Conservation (phyloP, 2,797 vertebrate genomes). For the Coracias cyanogaster region DNA sequence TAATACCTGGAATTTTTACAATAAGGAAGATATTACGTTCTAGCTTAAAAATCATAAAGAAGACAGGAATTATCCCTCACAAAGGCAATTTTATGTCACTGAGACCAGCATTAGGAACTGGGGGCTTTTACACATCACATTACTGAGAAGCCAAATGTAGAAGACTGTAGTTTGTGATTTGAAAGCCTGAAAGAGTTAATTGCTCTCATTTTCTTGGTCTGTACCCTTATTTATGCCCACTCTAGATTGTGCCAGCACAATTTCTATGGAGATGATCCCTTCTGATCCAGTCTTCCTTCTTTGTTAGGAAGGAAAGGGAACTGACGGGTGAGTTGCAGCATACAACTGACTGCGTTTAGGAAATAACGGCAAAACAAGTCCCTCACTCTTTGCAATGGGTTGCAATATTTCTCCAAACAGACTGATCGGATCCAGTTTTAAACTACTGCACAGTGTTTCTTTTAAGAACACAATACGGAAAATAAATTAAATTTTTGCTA, state of each 20-base stretch:
- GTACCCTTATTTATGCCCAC: constrained; percentile 73
- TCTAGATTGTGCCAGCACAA: constrained; percentile 66
- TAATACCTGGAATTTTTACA: constrained; percentile 64
- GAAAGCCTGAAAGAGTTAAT: constrained; percentile 63
- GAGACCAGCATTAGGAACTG: background rate
- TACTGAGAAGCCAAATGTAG: background rate
- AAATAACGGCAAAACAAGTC: background rate
- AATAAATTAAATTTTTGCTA: background rate
- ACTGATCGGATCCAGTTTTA: background rate
- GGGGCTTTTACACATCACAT: background rate
- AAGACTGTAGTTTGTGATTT: background rate
- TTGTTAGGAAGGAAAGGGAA: constrained; percentile 56
- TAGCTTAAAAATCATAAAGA: constrained; percentile 13
- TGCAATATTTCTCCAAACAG: background rate
- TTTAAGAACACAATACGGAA: background rate
- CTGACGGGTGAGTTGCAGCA: constrained; percentile 5
- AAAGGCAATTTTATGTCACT: background rate
- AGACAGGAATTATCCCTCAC: background rate
- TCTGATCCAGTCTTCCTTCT: constrained; percentile 71
- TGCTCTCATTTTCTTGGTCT: constrained; percentile 50
- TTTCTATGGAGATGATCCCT: constrained; percentile 76
- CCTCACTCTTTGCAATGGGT: background rate
- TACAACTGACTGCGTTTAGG: background rate
- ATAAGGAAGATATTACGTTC: constrained; percentile 24
- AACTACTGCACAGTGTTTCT: background rate